Base-by-base conservation (phyloP, 1,140 invertebrate genomes). In the Caerostris extrusa region DNA sequence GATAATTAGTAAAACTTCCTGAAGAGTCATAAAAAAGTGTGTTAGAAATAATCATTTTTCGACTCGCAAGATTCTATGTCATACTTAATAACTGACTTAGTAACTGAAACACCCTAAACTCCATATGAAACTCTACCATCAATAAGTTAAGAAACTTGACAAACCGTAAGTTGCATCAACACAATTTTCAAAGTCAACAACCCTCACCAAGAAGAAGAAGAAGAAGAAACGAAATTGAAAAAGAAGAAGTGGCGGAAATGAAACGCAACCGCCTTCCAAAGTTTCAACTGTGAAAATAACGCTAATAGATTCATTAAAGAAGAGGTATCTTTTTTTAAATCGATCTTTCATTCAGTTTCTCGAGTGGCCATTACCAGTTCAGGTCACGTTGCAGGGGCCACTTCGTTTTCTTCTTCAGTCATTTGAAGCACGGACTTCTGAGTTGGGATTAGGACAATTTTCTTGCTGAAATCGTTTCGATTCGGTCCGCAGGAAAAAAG, bases 231-330 rank as follows among this genome's bases (percentile, higher is more conserved):
- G 14, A 53, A 53, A 77, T 5, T 14, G 50, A 87, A 14, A 3
- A 4, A 34, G 8, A 19, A 14, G 6, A 5, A 8, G 10, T 5
- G 34, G 34, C 34, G 61, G 61, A 64, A 64, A 64, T 64, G 61
- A 14, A 64, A 64, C 61, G 12, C 5, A 64, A 17, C 1, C 7
- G 0, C 61, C 3, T 3, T 64, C 61, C 5, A 64, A 14, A 64
- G 12, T 64, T 64, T 64, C n/a, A 34, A 5, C 71, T 77, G 71
- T 50, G 71, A 77, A 77, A 77, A 50, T 77, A 34, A 77, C 71
- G 50, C 71, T 77, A 77, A 77, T 77, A 77, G 71, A 77, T 77
- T 77, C 71, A 77, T 77, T 77, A 77, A 10, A 53, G 34, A 77
- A 77, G 71, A 34, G n/a, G 71, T 64, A 64, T 64, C 61, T 19